phyloP scores from a whole-genome alignment of 2,113 vertebrate genomes.

The Triplophysa dalaica region DNA sequence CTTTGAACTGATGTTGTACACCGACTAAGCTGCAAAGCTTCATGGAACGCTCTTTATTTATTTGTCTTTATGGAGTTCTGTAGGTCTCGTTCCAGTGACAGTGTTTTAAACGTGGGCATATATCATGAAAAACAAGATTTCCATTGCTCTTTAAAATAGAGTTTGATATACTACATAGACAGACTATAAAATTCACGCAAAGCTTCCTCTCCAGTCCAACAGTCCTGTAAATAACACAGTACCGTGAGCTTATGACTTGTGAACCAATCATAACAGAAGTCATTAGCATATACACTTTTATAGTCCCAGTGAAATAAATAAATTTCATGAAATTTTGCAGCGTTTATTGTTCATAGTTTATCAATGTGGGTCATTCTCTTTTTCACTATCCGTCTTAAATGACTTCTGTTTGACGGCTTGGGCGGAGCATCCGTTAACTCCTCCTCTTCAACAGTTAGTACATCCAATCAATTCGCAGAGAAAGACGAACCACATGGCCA shows the following conservation, averaged over 20 bases:
- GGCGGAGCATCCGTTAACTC: too few relatives aligned
- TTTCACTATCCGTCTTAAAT: too few relatives aligned
- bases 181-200: background rate
- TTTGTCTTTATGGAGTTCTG: background rate
- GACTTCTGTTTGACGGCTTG: too few relatives aligned
- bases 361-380: too few relatives aligned
- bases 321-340: too few relatives aligned
- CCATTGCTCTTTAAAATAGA: background rate
- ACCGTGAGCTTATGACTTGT: too few relatives aligned
- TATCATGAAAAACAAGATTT: background rate
- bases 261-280: background rate
- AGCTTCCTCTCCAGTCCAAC: background rate
- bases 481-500: too few relatives aligned
- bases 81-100: background rate
- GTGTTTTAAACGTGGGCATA: background rate
- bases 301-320: too few relatives aligned
- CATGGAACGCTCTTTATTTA: constrained; percentile 17
- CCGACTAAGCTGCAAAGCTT: constrained; percentile 3
- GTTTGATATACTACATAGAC: background rate
- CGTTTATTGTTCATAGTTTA: too few relatives aligned
- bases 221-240: background rate
- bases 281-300: background rate
- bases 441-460: too few relatives aligned
- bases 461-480: too few relatives aligned
- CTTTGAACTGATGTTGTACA: background rate